A percentile compares a stretch with the other conserved stretches of the same genome.
These are phyloP conservation scores for Ictidomys tridecemlineatus DNA, from an alignment of 2,113 vertebrate species.

Conservation along the genomic window DNA sequence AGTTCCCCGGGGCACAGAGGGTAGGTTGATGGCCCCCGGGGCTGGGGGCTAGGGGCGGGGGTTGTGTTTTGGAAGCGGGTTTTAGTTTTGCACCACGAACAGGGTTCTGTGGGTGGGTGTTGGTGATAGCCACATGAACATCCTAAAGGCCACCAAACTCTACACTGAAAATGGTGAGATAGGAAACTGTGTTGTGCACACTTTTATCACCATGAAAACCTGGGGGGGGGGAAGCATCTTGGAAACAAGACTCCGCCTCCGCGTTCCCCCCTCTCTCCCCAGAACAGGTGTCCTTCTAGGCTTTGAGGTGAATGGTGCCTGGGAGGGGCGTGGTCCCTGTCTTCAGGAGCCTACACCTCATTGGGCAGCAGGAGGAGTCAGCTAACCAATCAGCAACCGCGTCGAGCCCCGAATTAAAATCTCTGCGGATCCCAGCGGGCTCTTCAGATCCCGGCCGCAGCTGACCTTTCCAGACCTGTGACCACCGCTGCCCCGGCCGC, in stretches of 20 bases:
- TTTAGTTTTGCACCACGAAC: not conserved
- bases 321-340: not conserved
- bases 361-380: not conserved
- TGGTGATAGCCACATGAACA: too few species aligned
- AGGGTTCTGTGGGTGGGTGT: too few species aligned
- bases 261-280: not conserved
- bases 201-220: not conserved
- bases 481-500: not conserved
- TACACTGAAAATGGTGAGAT: not conserved
- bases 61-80: not conserved
- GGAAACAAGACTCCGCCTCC: not conserved
- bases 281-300: not conserved
- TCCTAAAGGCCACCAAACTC: not conserved
- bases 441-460: not conserved
- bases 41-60: too few species aligned
- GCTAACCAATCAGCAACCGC: not conserved
- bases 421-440: not conserved
- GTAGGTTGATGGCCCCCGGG: not conserved
- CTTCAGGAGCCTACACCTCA: rapidly evolving
- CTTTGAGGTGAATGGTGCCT: not conserved
- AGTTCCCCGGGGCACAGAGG: not conserved
- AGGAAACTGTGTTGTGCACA: too few species aligned
- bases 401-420: not conserved
- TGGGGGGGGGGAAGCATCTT: not conserved
- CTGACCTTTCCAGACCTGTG: not conserved